Evolutionary conservation across 2,113 vertebrate species (phyloP), one percentile per base, ranked within the genome.

Genomic region (Festucalex cinctus): DNA sequence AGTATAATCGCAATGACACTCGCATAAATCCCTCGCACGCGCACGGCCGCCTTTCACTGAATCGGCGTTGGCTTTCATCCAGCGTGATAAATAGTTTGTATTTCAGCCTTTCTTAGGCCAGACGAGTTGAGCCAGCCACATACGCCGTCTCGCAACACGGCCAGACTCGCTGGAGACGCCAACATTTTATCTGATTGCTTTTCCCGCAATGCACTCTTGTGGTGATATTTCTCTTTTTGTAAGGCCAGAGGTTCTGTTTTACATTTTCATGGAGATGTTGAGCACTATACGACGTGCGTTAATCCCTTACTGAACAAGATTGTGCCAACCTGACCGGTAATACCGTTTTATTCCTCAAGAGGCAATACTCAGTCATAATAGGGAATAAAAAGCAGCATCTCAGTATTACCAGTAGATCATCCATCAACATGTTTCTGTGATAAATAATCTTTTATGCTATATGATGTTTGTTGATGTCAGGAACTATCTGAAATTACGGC

Each of bases 81-180:
- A 62, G 22, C 17, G n/a, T 62, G 14, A 43, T 62, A 62, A 43
- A 62, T 62, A 62, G 60, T 62, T n/a, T 62, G 60, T n/a, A 62
- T 62, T 62, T 26, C 39, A 43, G 37, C 6, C 37, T 43, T 39
- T 62, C 60, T 62, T 43, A 1, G 7, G 39, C 22, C n/a, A 24
- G 39, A 62, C 37, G 43, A 62, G 60, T 59, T 8, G 39, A 26
- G 60, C 22, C 22, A 8, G 16, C 37, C 60, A 43, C 60, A 17
- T 41, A 13, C 2, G 9, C 60, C 22, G 22, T 41, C 22, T 44
- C 14, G 37, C 22, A 24, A 62, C 22, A 26, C 37, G 26, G 59
- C n/a, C 59, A 62, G 59, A 39, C 39, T 62, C 22, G 22, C 13
- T 26, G 60, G 39, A 62, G 39, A 41, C 32, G 39, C 39, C 13